Evolutionary conservation across 1,140 invertebrate genomes (phyloP), one percentile per base, ranked within the genome.

Genomic region (Procambarus virginalis): DNA sequence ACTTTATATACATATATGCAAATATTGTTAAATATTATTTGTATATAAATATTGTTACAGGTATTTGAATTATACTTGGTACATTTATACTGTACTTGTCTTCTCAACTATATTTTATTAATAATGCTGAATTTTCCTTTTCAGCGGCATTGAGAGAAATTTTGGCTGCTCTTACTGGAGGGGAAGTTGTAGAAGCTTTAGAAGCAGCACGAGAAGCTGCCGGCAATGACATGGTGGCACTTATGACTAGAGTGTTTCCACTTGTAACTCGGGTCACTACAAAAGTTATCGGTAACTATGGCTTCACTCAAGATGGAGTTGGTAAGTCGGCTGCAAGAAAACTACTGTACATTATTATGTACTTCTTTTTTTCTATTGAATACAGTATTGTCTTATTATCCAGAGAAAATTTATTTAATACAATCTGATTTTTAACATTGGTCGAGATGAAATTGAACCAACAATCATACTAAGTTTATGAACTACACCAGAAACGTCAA

Each of bases 171-270:
- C 45, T 89, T 48, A 89, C 80, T n/a, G 73, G 87, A 17, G 87
- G 87, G 0, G 87, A 89, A 34, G 87, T 89, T 5, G 80, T 89
- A 34, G 87, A 89, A 46, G 70, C 87, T n/a, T 73, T 92, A 76
- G 91, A 92, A 70, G 86, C 85, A 60, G 89, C 91, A 58, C 60
- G 91, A 34, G 91, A 91, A 68, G 83, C 89, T n/a, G 89, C 88
- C 12, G 91, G 91, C n/a, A 92, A 92, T 86, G 91, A 92, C 89
- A 92, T 92, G 91, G 91, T 92, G 12, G 91, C 87, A 3, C 85
- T 92, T n/a, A 92, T 92, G 91, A 92, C 91, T 2, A 68, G 91
- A 64, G 91, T 92, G 6, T 92, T 91, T 73, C 91, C 91, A 4
- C n/a, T 92, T n/a, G 90, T 92, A n/a, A 88, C 91, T 55, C 86